These are phyloP conservation scores for Hydroisotoma schaefferi DNA, from an alignment of 2,888 invertebrate genomes.

Conservation along the genomic window DNA sequence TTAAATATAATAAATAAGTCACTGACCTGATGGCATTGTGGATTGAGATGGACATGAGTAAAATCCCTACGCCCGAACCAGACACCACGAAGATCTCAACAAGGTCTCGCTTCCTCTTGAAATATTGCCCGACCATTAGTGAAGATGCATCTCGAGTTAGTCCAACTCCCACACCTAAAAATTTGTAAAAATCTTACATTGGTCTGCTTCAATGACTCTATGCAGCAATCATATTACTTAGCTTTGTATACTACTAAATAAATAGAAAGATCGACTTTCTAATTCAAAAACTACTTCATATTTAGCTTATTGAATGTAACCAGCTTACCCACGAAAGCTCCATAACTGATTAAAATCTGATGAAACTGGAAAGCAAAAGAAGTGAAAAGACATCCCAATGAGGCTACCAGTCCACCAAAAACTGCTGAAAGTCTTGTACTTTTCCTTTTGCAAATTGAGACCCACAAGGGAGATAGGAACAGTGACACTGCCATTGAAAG, in stretches of 20 bases:
- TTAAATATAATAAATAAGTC: not conserved
- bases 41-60: conserved; percentile 32
- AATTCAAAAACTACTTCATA: too few relatives aligned
- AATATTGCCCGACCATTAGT: conserved; percentile 85
- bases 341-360: conserved; percentile 82
- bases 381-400: conserved; percentile 81
- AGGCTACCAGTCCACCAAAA: conserved; percentile 79
- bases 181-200: too few relatives aligned
- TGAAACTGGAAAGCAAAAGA: conserved; percentile 86
- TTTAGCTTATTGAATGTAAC: too few relatives aligned
- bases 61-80: conserved; percentile 73
- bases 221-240: too few relatives aligned
- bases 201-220: too few relatives aligned
- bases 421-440: conserved; percentile 54
- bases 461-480: conserved; percentile 47
- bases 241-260: too few relatives aligned
- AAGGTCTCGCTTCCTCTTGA: conserved; percentile 75
- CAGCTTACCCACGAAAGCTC: conserved; percentile 57
- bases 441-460: conserved; percentile 47
- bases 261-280: too few relatives aligned
- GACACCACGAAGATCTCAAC: conserved; percentile 84
- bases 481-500: conserved; percentile 44
- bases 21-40: conserved; percentile 35
- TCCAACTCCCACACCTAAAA: conserved; percentile 72
- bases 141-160: conserved; percentile 81